Evolutionary conservation across 2,113 vertebrate genomes (phyloP).

Genomic region (Onychorhynchus coronatus): DNA sequence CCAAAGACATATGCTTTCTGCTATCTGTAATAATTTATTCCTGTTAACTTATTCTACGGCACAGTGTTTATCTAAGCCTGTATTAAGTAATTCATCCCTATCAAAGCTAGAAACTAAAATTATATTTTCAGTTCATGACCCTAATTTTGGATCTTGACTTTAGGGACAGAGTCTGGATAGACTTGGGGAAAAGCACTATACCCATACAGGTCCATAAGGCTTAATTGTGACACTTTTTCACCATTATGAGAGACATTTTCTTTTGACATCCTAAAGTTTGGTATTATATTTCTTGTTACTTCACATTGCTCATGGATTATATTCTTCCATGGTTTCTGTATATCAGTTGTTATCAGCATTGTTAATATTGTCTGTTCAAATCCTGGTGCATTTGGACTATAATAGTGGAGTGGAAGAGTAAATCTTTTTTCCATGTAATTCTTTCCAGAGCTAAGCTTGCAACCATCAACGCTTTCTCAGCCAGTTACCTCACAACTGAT

Average conservation of each 20-base stretch:
- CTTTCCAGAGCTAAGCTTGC: background rate
- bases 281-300: background rate
- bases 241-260: background rate
- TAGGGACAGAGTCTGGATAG: background rate
- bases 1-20: background rate
- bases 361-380: background rate
- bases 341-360: background rate
- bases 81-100: background rate
- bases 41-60: background rate
- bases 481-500: background rate
- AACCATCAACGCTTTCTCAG: background rate
- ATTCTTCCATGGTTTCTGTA: background rate
- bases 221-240: background rate
- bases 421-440: fast-evolving
- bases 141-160: background rate
- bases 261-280: background rate
- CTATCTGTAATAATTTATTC: background rate
- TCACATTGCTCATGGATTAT: background rate
- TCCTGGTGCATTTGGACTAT: background rate
- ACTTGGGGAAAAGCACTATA: background rate
- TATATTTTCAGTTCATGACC: background rate
- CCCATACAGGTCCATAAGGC: background rate
- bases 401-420: background rate
- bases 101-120: background rate
- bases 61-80: background rate